Conservation (phyloP, 2,113 vertebrate genomes). For the Falcunculus frontatus region DNA sequence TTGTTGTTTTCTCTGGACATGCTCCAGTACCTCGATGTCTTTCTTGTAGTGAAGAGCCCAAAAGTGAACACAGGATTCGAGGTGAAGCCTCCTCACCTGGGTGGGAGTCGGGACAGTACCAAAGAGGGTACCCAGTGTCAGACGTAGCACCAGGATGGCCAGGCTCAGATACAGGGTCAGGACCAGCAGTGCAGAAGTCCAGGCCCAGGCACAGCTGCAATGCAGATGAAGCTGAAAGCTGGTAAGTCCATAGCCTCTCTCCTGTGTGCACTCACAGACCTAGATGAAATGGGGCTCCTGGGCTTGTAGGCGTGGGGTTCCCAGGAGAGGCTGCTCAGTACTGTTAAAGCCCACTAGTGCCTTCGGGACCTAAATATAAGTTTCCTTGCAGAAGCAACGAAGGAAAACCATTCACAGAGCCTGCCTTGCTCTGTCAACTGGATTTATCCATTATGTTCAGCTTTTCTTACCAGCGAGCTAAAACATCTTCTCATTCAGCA, state of each 20-base stretch:
- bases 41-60: not conserved
- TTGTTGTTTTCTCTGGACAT: not conserved
- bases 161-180: not conserved
- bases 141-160: fast-evolving
- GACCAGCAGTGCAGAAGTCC: not conserved
- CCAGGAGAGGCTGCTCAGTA: not conserved
- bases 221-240: not conserved
- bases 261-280: not conserved
- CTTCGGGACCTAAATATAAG: not conserved
- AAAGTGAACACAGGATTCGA: not conserved
- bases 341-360: not conserved
- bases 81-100: not conserved
- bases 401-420: not conserved
- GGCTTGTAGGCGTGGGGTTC: fast-evolving
- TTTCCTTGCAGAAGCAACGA: not conserved
- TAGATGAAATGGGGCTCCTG: not conserved
- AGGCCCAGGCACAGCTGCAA: not conserved
- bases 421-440: not conserved
- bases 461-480: not conserved
- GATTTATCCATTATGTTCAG: not conserved
- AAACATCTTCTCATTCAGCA: not conserved
- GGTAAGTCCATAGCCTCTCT: not conserved
- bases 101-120: not conserved
- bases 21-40: not conserved
- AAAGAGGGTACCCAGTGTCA: not conserved